phyloP scores from a whole-genome alignment of 1,140 invertebrate genomes.

The Pseudobourletiella spinata region DNA sequence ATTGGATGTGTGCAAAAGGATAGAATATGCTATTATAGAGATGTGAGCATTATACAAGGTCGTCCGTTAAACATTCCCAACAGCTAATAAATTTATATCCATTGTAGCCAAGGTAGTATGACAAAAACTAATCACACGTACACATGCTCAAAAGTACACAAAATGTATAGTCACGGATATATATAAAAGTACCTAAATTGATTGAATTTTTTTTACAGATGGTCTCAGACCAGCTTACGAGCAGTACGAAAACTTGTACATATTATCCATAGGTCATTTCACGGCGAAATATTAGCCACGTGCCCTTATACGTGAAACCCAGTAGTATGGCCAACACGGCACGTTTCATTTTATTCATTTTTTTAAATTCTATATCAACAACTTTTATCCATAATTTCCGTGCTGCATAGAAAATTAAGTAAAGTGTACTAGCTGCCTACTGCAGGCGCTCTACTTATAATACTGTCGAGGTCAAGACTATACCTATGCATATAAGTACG shows the following conservation, averaged over 20 bases:
- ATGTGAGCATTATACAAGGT: too few species aligned
- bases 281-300: background rate
- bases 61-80: background rate
- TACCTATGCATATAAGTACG: too few species aligned
- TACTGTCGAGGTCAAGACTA: too few species aligned
- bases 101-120: background rate
- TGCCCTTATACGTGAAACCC: background rate
- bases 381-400: too few species aligned
- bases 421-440: too few species aligned
- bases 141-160: background rate
- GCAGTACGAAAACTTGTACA: background rate
- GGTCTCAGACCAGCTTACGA: constrained; percentile 5
- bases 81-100: background rate
- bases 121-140: too few species aligned
- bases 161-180: background rate
- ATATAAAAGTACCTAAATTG: background rate
- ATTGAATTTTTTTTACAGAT: background rate
- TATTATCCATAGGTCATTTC: background rate
- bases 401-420: too few species aligned
- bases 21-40: too few species aligned
- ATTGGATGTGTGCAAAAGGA: too few species aligned
- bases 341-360: background rate
- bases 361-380: background rate
- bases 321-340: background rate
- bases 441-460: too few species aligned